These are phyloP conservation scores for Saxidomus purpurata DNA, from an alignment of 1,140 invertebrate genomes.

Conservation along the genomic window DNA sequence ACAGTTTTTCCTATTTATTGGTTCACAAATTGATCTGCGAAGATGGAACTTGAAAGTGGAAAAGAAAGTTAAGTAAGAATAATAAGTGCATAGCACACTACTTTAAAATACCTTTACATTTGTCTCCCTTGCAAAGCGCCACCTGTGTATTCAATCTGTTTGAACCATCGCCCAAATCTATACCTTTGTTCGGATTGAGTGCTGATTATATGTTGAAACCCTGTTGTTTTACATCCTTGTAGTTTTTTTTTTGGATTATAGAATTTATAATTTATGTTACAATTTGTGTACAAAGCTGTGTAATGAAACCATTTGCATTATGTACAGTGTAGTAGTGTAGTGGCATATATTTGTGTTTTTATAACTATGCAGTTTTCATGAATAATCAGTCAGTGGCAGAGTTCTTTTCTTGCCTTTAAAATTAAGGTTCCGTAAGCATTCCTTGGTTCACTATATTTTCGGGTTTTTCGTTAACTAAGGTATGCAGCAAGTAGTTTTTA, in stretches of 20 bases:
- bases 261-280: constrained; percentile 23
- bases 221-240: neutral
- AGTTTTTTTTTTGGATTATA: constrained; percentile 1
- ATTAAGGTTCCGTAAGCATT: neutral
- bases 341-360: neutral
- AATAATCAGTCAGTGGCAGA: neutral
- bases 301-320: neutral
- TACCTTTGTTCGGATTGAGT: neutral
- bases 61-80: too few species aligned
- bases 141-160: too few species aligned
- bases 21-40: too few species aligned
- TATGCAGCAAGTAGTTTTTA: neutral
- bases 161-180: too few species aligned
- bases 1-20: too few species aligned
- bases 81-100: too few species aligned
- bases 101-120: too few species aligned
- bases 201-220: neutral
- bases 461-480: neutral
- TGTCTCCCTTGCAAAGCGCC: too few species aligned
- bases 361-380: neutral
- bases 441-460: neutral
- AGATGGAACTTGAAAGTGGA: too few species aligned
- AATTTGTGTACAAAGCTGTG: neutral
- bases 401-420: neutral
- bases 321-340: constrained; percentile 5